Evolutionary conservation across 1,140 invertebrate species (phyloP).

Genomic region (Oncopodura yosiiana): DNA sequence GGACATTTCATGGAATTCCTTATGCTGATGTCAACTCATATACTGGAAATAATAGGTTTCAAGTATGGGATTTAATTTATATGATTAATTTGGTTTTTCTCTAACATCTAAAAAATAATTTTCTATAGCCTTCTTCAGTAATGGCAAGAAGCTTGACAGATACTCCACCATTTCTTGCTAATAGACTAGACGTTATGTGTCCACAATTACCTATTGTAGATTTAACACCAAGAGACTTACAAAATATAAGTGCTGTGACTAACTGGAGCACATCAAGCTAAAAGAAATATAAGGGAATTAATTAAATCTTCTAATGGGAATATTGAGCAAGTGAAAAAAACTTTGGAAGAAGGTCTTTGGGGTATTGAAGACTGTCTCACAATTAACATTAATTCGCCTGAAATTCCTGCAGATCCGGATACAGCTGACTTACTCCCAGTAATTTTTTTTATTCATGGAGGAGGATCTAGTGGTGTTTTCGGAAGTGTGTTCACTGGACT

Average conservation of each 20-base stretch:
- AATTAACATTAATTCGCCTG: not conserved
- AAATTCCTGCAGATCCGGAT: not conserved
- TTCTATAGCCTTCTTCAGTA: not conserved
- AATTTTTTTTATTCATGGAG: conserved; percentile 7
- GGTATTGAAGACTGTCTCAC: not conserved
- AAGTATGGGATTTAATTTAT: not conserved
- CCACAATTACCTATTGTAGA: no score
- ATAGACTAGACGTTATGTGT: not conserved
- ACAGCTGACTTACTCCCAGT: not conserved
- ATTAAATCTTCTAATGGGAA: not conserved
- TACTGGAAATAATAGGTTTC: not conserved
- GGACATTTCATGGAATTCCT: not conserved
- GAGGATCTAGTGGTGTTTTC: not conserved
- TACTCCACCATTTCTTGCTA: not conserved
- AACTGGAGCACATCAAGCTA: not conserved
- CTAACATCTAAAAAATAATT: not conserved
- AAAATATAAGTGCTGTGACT: not conserved
- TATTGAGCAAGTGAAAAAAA: no score
- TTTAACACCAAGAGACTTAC: no score
- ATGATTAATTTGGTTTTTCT: not conserved
- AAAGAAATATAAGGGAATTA: not conserved
- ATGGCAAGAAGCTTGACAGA: not conserved
- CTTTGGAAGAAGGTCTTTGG: not conserved
- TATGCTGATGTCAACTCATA: not conserved
- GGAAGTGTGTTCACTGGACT: conserved; percentile 4